Base-by-base conservation (phyloP, 2,888 invertebrate species). In the Morpho helenor region DNA sequence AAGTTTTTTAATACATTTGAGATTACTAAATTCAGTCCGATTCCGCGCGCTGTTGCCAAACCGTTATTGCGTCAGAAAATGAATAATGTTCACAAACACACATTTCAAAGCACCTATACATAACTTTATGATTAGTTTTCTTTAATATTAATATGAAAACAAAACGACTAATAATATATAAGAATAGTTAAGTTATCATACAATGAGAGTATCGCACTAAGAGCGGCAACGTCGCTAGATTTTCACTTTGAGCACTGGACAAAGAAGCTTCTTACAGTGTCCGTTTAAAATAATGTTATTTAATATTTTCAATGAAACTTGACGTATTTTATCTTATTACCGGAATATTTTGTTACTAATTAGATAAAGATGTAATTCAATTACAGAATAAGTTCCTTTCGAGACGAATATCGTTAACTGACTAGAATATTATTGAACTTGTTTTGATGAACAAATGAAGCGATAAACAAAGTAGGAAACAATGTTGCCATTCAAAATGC, bases 1-100 rank as follows among this genome's bases (percentile, higher is more conserved):
- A 65, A 65, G 75, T 74, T 76, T 72, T 70, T 65, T 62, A 85
- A 82, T 75, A 79, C 88, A 88, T 88, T 70, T 74, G 83, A 70
- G 74, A 71, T 63, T 66, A 70, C 49, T 55, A 16, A 51, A 63
- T 79, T 88, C 80, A 89, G 68, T 82, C 81, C 67, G 77, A 84
- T 69, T 81, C 79, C 70, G 76, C 68, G 85, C 87, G 81, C 77
- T 85, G 89, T 88, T 89, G 89, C 87, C 89, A 87, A 82, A 80
- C 83, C 72, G 87, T 74, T 82, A 83, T 90, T 89, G 89, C 89
- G 82, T 90, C 89, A 90, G 90, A 88, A 72, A 85, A 64, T 80
- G 73, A 72, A 76, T 71, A 83, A 68, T 77, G 82, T 84, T 87
- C 85, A 81, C 77, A 80, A 69, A 70, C 74, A 83, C 76, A 80